Base-by-base conservation (phyloP, 2,113 vertebrate species). In the Chlorodrepanis virens region DNA sequence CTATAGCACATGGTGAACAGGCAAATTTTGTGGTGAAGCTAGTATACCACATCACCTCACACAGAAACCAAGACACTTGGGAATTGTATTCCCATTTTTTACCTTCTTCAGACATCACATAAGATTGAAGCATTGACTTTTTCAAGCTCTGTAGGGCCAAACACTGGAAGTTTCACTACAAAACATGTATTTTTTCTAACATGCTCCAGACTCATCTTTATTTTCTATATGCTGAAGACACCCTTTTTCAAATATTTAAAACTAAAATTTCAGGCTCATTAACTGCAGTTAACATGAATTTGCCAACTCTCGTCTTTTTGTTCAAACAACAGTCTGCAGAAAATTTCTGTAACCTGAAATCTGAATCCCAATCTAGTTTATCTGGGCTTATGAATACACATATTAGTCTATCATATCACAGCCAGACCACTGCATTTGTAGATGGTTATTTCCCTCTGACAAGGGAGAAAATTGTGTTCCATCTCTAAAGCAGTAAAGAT, bases 41-140 rank as follows among this genome's bases (percentile, higher is more conserved):
- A 22, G 14, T 40, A 83, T 28, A 9, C 10, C 31, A 65, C 0
- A 0, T 10, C 8, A 3, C 31, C 28, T 37, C 40, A 63, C 22
- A 71, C 0, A 27, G 50, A 40, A 23, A 64, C 14, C 17, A 59
- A 75, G 92, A 29, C 49, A 80, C 18, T 28, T 54, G 17, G 69
- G 40, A 81, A 83, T 42, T 53, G 42, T 12, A 71, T 22, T 65
- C 20, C 27, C 2, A 53, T n/a, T 79, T 91, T 69, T 74, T 45
- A 45, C 14, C 14, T 29, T 47, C 28, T 68, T 59, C 59, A 79
- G 45, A 33, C 9, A 61, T 17, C 47, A 56, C 15, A 44, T 6
- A 69, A 63, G 31, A 72, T 52, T 9, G 0, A 3, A 75, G 3
- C 52, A 28, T 40, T 25, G 7, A 52, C 79, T 83, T 75, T 83